These are phyloP conservation scores for Caenorhabditis sp. DNA, from an alignment of 2,888 invertebrate genomes.

Conservation along the genomic window DNA sequence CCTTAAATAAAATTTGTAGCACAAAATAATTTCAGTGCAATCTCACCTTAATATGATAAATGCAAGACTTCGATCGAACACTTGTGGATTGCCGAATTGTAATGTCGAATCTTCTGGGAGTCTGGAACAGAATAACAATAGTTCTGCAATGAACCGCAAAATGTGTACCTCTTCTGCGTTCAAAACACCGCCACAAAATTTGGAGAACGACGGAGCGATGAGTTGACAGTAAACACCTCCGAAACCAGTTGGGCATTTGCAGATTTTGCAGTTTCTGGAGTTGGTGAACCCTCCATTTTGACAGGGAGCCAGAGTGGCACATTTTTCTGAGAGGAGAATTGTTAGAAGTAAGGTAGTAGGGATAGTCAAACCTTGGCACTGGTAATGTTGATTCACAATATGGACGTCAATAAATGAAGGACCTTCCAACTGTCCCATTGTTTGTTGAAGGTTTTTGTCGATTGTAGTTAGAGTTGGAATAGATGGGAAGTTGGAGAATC, in stretches of 20 bases:
- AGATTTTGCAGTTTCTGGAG: conserved; percentile 67
- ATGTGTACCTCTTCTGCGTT: conserved; percentile 63
- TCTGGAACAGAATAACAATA: conserved; percentile 37
- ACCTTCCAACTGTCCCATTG: conserved; percentile 74
- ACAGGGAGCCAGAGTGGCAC: conserved; percentile 55
- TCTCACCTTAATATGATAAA: conserved; percentile 71
- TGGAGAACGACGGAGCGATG: conserved; percentile 68
- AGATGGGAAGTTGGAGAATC: conserved; percentile 66
- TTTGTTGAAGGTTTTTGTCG: conserved; percentile 72
- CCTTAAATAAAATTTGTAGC: conserved; percentile 35
- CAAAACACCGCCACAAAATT: conserved; percentile 69
- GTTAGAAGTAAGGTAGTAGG: no score
- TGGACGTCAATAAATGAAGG: conserved; percentile 74
- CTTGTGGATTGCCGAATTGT: conserved; percentile 65
- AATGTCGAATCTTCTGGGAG: conserved; percentile 70
- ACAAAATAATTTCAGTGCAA: background rate
- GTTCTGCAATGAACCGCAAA: background rate
- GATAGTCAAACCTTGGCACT: conserved; percentile 57
- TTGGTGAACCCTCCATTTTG: conserved; percentile 73
- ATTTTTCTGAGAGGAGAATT: conserved; percentile 16
- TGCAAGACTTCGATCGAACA: conserved; percentile 66
- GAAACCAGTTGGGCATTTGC: conserved; percentile 76
- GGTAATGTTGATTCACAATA: conserved; percentile 72
- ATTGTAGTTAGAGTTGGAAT: conserved; percentile 69
- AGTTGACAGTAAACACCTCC: conserved; percentile 69